Percentiles rank a stretch among this genome's conserved stretches.
phyloP scores from a whole-genome alignment of 2,888 invertebrate genomes.

The Catocala sponsa region DNA sequence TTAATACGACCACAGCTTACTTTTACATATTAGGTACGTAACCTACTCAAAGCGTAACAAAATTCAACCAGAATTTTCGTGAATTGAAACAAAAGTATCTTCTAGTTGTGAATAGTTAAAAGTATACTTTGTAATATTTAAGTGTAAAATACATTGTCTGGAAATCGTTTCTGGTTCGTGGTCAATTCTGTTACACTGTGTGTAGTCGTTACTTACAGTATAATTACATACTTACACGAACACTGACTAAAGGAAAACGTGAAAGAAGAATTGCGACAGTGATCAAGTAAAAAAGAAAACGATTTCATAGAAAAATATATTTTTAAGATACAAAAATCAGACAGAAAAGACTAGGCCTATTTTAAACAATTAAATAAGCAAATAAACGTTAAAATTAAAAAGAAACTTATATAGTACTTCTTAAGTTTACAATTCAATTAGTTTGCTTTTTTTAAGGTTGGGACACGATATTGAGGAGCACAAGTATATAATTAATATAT shows the following conservation, averaged over 20 bases:
- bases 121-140: too few species aligned
- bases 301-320: constrained; percentile 53
- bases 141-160: too few species aligned
- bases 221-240: constrained; percentile 13
- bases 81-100: too few species aligned
- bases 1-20: too few species aligned
- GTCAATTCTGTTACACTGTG: too few species aligned
- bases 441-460: constrained; percentile 16
- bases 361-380: constrained; percentile 40
- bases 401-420: constrained; percentile 20
- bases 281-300: constrained; percentile 26
- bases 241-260: constrained; percentile 15
- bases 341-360: constrained; percentile 54
- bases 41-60: too few species aligned
- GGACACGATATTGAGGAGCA: constrained; percentile 11
- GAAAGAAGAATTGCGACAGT: constrained; percentile 15
- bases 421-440: constrained; percentile 17
- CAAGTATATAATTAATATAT: neutral
- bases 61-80: too few species aligned
- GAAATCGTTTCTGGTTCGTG: too few species aligned
- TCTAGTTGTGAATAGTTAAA: too few species aligned
- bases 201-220: neutral
- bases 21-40: too few species aligned
- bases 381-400: constrained; percentile 24
- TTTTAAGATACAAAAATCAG: constrained; percentile 49